Percentiles rank a stretch among this genome's conserved stretches.
These are phyloP conservation scores for Aramus guarauna DNA, from an alignment of 2,113 vertebrate species.

Conservation along the genomic window DNA sequence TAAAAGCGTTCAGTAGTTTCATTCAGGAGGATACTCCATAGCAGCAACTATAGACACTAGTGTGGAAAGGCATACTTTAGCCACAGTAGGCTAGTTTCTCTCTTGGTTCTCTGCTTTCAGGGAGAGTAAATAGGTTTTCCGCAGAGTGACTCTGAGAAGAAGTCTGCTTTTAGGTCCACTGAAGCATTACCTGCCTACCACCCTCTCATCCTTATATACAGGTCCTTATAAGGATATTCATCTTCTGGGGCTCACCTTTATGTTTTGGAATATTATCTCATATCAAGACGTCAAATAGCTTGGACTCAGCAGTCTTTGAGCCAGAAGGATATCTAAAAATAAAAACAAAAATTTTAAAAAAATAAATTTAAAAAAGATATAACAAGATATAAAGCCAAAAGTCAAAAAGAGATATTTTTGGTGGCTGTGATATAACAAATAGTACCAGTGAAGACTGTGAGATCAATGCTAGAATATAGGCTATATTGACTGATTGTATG, in stretches of 20 bases:
- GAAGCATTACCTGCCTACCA: not conserved
- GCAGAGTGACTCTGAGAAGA: not conserved
- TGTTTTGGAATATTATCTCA: not conserved
- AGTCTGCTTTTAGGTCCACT: not conserved
- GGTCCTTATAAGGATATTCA: not conserved
- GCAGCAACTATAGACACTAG: not conserved
- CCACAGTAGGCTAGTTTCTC: not conserved
- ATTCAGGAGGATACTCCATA: not conserved
- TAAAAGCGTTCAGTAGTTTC: not conserved
- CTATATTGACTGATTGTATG: not conserved
- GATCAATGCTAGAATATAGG: not conserved
- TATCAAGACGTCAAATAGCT: not conserved
- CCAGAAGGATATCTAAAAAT: not conserved
- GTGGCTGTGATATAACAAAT: not conserved
- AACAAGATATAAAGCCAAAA: not conserved
- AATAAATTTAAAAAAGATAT: rapidly evolving
- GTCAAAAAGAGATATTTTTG: not conserved
- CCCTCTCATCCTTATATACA: not conserved
- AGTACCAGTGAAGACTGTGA: not conserved
- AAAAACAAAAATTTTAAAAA: not conserved
- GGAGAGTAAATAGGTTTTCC: not conserved
- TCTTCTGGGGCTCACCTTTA: not conserved
- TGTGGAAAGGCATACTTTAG: not conserved
- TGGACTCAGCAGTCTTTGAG: not conserved
- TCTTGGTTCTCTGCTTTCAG: not conserved